These are phyloP conservation scores for Chrysolina americana DNA, from an alignment of 2,888 invertebrate species.

Conservation along the genomic window DNA sequence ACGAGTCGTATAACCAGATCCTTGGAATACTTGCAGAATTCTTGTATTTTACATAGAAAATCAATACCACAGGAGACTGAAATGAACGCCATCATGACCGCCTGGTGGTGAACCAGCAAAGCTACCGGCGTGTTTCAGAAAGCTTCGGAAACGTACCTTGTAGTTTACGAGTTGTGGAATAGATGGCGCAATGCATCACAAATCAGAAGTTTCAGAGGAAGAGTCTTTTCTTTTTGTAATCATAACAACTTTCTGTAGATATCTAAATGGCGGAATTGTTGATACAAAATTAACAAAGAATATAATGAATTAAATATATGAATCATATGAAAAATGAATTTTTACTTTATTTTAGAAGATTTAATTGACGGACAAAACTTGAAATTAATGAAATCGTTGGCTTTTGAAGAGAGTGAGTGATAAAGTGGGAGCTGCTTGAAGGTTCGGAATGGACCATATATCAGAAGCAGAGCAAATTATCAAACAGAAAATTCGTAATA, in stretches of 20 bases:
- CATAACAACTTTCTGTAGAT: too few relatives aligned
- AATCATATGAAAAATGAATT: too few relatives aligned
- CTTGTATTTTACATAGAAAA: slow-evolving; percentile 6
- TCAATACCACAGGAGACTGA: slow-evolving; percentile 26
- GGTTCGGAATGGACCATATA: too few relatives aligned
- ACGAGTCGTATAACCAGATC: background rate
- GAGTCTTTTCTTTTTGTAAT: too few relatives aligned
- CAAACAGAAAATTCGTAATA: too few relatives aligned
- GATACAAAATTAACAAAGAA: background rate
- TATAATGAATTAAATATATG: too few relatives aligned
- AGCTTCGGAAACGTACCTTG: background rate
- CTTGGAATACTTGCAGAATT: slow-evolving; percentile 25
- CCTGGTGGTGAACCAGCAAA: slow-evolving; percentile 8
- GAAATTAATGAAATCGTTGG: too few relatives aligned
- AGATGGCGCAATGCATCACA: slow-evolving; percentile 23
- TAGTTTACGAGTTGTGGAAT: background rate
- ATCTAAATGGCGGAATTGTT: background rate
- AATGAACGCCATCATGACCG: background rate
- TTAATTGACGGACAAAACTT: too few relatives aligned
- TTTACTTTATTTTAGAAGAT: too few relatives aligned
- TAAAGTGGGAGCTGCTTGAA: too few relatives aligned
- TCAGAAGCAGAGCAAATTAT: too few relatives aligned
- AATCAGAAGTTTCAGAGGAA: background rate
- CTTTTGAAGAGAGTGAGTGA: too few relatives aligned
- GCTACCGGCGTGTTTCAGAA: background rate